phyloP scores from a whole-genome alignment of 2,797 vertebrate species.

The Clarias laeviceps region DNA sequence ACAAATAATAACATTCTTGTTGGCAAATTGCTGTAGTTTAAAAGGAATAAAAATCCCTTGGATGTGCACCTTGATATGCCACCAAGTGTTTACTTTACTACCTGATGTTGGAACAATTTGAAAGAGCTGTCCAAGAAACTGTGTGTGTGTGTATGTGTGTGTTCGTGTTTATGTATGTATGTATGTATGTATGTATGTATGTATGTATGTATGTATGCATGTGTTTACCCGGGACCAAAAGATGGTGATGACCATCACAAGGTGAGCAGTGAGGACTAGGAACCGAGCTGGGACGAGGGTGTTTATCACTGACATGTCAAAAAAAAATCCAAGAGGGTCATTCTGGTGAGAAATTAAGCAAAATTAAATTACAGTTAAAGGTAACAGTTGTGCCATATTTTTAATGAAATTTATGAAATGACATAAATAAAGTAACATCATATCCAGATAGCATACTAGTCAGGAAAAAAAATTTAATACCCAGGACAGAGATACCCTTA shows the following conservation, averaged over 20 bases:
- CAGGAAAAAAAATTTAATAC: no score
- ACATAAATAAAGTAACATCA: no score
- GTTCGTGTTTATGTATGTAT: no score
- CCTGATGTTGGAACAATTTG: neutral
- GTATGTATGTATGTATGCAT: neutral
- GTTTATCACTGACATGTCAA: conserved; percentile 75
- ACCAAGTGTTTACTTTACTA: neutral
- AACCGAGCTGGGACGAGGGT: conserved; percentile 86
- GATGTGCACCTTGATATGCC: neutral
- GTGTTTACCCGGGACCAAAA: conserved; percentile 87
- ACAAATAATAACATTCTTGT: neutral
- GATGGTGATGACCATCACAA: conserved; percentile 87
- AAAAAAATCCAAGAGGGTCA: neutral
- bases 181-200: neutral
- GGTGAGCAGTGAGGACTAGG: conserved; percentile 82
- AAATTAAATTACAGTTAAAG: neutral
- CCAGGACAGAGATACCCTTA: no score
- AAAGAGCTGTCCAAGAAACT: neutral
- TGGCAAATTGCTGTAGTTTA: neutral
- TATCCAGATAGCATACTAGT: no score
- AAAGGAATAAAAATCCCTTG: neutral
- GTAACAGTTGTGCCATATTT: neutral
- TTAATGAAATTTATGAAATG: neutral
- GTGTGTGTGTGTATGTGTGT: neutral
- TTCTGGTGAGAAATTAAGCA: neutral